phyloP scores from a whole-genome alignment of 2,113 vertebrate species.

The Lota lota region DNA sequence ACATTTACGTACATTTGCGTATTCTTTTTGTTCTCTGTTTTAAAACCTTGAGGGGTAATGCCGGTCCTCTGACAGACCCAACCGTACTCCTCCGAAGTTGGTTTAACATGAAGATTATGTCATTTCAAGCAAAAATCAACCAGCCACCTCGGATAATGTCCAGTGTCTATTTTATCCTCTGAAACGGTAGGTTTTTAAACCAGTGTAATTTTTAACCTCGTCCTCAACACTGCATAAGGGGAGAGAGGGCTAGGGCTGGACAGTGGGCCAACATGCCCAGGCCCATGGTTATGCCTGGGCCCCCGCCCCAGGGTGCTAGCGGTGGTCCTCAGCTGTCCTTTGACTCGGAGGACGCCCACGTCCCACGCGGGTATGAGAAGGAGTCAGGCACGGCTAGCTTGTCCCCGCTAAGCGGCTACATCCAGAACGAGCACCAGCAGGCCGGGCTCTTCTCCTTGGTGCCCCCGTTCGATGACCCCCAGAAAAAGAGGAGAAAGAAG shows the following conservation, averaged over 20 bases:
- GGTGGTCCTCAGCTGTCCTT: slow-evolving; percentile 40
- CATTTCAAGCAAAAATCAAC: no score
- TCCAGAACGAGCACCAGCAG: slow-evolving; percentile 70
- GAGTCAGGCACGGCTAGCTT: slow-evolving; percentile 31
- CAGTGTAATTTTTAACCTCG: no score
- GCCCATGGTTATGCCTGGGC: slow-evolving; percentile 27
- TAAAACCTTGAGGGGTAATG: no score
- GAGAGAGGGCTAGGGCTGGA: slow-evolving; percentile 7
- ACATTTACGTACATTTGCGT: no score
- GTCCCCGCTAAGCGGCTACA: slow-evolving; percentile 69
- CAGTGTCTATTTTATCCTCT: no score
- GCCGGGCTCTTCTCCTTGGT: slow-evolving; percentile 63
- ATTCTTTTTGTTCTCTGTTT: no score
- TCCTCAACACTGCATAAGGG: no score
- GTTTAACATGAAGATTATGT: no score
- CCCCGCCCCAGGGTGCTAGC: neutral
- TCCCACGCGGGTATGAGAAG: slow-evolving; percentile 26
- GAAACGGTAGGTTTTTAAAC: no score
- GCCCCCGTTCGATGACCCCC: slow-evolving; percentile 29
- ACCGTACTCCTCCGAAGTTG: no score
- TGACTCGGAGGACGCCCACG: slow-evolving; percentile 49
- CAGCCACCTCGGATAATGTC: no score
- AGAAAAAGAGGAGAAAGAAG: slow-evolving; percentile 81
- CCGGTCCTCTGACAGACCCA: no score
- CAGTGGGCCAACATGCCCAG: slow-evolving; percentile 54